A percentile compares a stretch with the other conserved stretches of the same genome.
Evolutionary conservation across 2,113 vertebrate species (phyloP).

Genomic region (Ornithorhynchus anatinus): DNA sequence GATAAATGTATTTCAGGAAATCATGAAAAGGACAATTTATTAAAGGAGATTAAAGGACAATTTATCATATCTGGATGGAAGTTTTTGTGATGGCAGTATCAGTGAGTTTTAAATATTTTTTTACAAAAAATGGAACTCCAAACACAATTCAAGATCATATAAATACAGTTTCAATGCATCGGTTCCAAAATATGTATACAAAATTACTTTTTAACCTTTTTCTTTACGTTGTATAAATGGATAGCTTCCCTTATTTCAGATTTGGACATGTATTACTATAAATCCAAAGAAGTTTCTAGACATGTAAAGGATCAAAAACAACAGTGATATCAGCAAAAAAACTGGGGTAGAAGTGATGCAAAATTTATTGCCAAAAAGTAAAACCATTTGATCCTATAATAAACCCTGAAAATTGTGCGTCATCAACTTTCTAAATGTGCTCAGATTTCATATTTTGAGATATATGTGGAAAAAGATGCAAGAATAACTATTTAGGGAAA

Average conservation of each 20-base stretch:
- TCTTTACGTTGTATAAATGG: constrained; percentile 57
- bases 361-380: constrained; percentile 44
- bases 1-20: too few species aligned
- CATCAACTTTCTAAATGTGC: neutral
- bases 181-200: too few species aligned
- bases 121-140: too few species aligned
- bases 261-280: constrained; percentile 57
- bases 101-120: too few species aligned
- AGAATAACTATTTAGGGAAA: constrained; percentile 7
- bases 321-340: constrained; percentile 50
- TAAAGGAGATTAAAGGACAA: too few species aligned
- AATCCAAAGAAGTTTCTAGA: constrained; percentile 58
- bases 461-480: constrained; percentile 15
- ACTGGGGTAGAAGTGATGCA: constrained; percentile 32
- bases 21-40: too few species aligned
- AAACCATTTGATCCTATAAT: constrained; percentile 29
- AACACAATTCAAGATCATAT: too few species aligned
- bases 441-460: constrained; percentile 16
- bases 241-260: constrained; percentile 53
- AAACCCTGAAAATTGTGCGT: neutral
- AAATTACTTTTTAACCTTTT: constrained; percentile 55
- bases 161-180: too few species aligned
- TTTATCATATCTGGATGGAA: too few species aligned
- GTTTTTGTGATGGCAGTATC: too few species aligned
- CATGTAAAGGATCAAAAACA: constrained; percentile 37